Conservation (phyloP, 2,888 invertebrate genomes). For the Podabrus alpinus region DNA sequence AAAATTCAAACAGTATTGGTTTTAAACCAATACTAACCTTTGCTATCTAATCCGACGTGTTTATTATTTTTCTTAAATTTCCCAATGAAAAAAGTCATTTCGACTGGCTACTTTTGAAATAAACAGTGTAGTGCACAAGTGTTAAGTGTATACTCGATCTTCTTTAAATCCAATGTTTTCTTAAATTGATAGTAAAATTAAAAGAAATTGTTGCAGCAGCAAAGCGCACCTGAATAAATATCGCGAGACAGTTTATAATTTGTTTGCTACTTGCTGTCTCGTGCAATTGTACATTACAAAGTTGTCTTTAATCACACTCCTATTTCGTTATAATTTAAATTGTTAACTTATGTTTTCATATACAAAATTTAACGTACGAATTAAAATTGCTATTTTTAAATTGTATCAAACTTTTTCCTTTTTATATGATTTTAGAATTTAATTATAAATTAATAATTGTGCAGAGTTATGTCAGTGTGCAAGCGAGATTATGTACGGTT, state of each 20-base stretch:
- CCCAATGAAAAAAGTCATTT: too few relatives aligned
- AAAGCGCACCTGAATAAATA: conserved; percentile 8
- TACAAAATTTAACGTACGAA: neutral
- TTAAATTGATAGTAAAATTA: neutral
- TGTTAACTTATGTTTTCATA: neutral
- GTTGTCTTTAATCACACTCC: neutral
- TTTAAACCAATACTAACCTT: too few relatives aligned
- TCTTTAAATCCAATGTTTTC: neutral
- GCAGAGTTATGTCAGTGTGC: neutral
- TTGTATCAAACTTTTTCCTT: neutral
- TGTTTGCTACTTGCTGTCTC: conserved; percentile 5
- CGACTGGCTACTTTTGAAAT: too few relatives aligned
- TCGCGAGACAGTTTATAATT: conserved; percentile 9
- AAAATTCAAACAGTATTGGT: too few relatives aligned
- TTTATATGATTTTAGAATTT: neutral
- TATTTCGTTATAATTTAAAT: neutral
- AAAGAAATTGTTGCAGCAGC: neutral
- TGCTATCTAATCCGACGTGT: too few relatives aligned
- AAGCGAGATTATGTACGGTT: neutral
- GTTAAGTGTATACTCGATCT: neutral
- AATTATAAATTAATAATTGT: neutral
- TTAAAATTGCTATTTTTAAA: neutral
- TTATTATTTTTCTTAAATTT: too few relatives aligned
- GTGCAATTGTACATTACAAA: conserved; percentile 5
- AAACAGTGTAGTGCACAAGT: neutral